Conservation (phyloP, 1,140 invertebrate species). For the Caerostris darwini region DNA sequence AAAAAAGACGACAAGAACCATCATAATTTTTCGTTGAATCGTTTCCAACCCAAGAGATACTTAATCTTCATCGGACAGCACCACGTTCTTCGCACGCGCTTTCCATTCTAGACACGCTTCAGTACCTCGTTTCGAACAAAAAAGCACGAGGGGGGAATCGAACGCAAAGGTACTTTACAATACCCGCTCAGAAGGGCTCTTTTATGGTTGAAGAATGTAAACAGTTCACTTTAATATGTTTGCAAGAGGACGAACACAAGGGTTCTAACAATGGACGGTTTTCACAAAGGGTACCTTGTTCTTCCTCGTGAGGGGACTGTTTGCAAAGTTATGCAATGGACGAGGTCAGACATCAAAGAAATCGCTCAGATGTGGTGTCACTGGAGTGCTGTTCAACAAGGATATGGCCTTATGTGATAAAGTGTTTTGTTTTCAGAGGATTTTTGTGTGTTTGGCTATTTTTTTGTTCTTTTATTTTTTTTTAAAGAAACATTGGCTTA, state of each 20-base stretch:
- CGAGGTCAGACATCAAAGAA: conserved; percentile 47
- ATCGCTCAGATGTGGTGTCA: conserved; percentile 1
- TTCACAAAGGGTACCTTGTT: conserved; percentile 24
- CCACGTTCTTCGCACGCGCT: conserved; percentile 47
- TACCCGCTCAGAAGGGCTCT: conserved; percentile 30
- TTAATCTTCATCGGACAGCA: conserved; percentile 12
- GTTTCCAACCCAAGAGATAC: neutral
- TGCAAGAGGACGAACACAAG: conserved; percentile 60
- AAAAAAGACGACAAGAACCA: neutral
- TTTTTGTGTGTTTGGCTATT: neutral
- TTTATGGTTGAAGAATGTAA: conserved; percentile 56
- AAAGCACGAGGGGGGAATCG: neutral
- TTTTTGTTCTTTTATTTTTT: neutral
- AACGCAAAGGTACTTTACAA: conserved; percentile 64
- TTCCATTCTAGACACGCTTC: conserved; percentile 58
- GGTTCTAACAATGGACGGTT: conserved; percentile 49
- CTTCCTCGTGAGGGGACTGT: conserved; percentile 28
- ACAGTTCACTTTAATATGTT: conserved; percentile 68
- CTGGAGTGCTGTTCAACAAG: conserved; percentile 7
- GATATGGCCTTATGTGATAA: conserved; percentile 44
- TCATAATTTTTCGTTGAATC: conserved; percentile 9
- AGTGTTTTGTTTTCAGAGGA: neutral
- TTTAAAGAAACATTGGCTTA: neutral
- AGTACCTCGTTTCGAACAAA: conserved; percentile 49
- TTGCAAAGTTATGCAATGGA: conserved; percentile 53